Evolutionary conservation across 2,797 vertebrate species (phyloP).

Genomic region (Sebastes baramenuke): DNA sequence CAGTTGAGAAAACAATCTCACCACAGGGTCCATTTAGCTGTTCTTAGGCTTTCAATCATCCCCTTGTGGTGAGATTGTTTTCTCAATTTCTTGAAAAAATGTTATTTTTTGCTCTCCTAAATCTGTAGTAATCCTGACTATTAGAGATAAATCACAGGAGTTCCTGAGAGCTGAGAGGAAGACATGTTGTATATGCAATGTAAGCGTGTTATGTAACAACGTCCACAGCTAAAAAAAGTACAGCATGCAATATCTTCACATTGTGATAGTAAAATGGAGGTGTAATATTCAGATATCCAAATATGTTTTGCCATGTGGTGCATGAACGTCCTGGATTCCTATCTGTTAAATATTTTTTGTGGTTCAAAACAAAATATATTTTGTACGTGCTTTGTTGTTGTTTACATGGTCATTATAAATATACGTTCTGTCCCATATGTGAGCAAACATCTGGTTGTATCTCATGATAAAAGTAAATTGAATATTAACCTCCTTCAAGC

Average conservation of each 20-base stretch:
- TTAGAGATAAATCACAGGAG: not conserved
- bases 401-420: not conserved
- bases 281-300: not conserved
- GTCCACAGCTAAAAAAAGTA: too few species aligned
- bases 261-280: not conserved
- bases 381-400: not conserved
- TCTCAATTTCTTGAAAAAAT: not conserved
- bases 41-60: not conserved
- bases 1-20: not conserved
- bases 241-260: not conserved
- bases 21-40: not conserved
- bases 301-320: not conserved
- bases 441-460: not conserved
- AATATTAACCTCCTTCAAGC: not conserved
- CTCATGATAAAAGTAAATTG: not conserved
- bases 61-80: not conserved
- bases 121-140: not conserved
- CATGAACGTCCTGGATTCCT: not conserved
- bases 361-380: not conserved
- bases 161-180: not conserved
- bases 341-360: not conserved
- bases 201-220: not conserved
- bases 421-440: not conserved
- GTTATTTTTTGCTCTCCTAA: not conserved
- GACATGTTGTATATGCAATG: not conserved